Evolutionary conservation across 2,888 invertebrate genomes (phyloP).

Genomic region (Drosophila rellima): DNA sequence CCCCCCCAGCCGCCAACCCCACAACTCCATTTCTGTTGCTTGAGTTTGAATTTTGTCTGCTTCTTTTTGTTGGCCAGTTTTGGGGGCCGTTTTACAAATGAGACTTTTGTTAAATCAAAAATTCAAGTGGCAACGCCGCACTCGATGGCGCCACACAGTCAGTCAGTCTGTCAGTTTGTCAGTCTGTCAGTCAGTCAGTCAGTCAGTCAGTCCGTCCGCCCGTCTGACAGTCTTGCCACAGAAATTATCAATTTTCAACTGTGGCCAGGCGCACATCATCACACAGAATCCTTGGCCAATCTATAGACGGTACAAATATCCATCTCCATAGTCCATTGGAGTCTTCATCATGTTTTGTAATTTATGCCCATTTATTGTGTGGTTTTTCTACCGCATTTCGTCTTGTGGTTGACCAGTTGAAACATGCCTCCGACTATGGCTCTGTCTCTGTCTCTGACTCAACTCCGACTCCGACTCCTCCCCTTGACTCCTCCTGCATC

Average conservation of each 20-base stretch:
- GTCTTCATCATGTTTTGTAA: conserved; percentile 73
- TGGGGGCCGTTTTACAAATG: conserved; percentile 72
- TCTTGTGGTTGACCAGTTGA: conserved; percentile 70
- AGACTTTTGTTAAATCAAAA: conserved; percentile 79
- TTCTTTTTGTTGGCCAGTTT: conserved; percentile 29
- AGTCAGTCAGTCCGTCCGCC: conserved; percentile 25
- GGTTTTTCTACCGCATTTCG: conserved; percentile 76
- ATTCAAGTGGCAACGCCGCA: conserved; percentile 79
- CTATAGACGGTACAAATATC: background rate
- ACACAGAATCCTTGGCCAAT: conserved; percentile 16
- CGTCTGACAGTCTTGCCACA: conserved; percentile 46
- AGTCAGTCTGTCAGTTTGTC: conserved; percentile 25
- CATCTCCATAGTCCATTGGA: conserved; percentile 36
- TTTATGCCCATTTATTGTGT: conserved; percentile 79
- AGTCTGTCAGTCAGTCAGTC: conserved; percentile 26
- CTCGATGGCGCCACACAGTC: conserved; percentile 73
- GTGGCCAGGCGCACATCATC: conserved; percentile 2
- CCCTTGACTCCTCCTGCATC: conserved; percentile 13
- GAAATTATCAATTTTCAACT: conserved; percentile 71
- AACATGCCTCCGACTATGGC: conserved; percentile 39
- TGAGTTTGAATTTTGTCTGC: conserved; percentile 29
- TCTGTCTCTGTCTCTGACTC: background rate
- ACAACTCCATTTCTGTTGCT: background rate
- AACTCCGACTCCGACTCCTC: conserved; percentile 4
- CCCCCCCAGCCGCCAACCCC: too few relatives aligned